Conservation (phyloP, 2,113 vertebrate genomes). For the Ondatra zibethicus region DNA sequence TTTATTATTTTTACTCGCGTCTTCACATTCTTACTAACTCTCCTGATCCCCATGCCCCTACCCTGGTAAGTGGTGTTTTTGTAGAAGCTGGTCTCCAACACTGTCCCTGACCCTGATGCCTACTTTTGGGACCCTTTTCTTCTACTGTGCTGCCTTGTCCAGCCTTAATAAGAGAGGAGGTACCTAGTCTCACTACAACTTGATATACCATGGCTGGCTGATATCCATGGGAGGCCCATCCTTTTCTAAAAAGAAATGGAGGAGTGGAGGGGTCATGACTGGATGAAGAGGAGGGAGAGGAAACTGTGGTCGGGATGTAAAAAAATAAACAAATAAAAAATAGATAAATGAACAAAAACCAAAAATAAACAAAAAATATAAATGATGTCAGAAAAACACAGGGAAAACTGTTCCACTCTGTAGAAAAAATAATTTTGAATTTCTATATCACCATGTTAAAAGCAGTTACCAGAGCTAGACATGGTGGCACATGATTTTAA, state of each 20-base stretch:
- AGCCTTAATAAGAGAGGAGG: background rate
- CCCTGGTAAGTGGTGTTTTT: too few relatives aligned
- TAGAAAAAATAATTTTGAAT: slow-evolving; percentile 16
- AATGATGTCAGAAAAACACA: slow-evolving; percentile 7
- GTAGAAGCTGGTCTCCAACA: too few relatives aligned
- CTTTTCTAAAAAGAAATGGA: background rate
- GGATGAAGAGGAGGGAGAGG: background rate
- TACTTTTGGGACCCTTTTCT: background rate
- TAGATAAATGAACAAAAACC: background rate
- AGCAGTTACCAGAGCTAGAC: background rate
- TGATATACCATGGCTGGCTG: background rate
- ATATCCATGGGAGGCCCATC: background rate
- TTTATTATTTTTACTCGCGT: too few relatives aligned
- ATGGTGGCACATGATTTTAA: background rate
- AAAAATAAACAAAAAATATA: background rate
- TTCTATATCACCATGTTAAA: background rate
- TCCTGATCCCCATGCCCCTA: too few relatives aligned
- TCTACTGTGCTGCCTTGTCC: background rate
- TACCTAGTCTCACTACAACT: background rate
- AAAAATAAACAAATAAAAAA: background rate
- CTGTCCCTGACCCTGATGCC: background rate
- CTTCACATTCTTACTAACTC: too few relatives aligned
- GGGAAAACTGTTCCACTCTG: background rate
- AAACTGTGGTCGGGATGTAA: background rate
- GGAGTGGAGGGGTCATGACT: background rate